These are phyloP conservation scores for Sesia bembeciformis DNA, from an alignment of 2,888 invertebrate genomes.

Conservation along the genomic window DNA sequence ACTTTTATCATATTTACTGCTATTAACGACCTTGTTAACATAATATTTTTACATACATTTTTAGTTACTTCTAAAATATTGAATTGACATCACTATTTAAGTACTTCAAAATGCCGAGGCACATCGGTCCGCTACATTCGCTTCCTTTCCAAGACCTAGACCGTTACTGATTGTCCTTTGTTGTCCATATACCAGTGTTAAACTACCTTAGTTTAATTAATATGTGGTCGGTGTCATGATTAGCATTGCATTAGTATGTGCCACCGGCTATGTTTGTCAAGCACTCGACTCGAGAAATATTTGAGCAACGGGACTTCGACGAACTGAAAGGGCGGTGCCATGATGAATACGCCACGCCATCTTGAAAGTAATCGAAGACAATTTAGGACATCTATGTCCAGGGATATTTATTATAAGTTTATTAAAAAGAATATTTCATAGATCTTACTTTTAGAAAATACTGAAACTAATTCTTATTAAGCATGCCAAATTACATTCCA, in stretches of 20 bases:
- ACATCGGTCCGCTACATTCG: constrained; percentile 19
- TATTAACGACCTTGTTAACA: too few relatives aligned
- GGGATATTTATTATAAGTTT: too few relatives aligned
- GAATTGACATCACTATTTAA: constrained; percentile 14
- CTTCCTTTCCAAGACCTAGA: constrained; percentile 38
- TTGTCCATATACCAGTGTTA: constrained; percentile 27
- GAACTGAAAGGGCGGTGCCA: constrained; percentile 22
- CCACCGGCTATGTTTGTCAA: constrained; percentile 46
- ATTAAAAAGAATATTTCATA: too few relatives aligned
- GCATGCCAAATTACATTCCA: too few relatives aligned
- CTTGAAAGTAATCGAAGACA: constrained; percentile 14
- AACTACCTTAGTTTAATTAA: constrained; percentile 62
- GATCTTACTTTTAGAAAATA: too few relatives aligned
- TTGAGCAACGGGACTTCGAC: constrained; percentile 46
- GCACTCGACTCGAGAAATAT: constrained; percentile 49
- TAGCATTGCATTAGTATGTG: constrained; percentile 66
- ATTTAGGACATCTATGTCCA: too few relatives aligned
- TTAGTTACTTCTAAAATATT: neutral
- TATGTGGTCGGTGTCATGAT: constrained; percentile 61
- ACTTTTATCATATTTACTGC: too few relatives aligned
- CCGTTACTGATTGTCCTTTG: constrained; percentile 48
- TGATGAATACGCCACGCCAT: constrained; percentile 18
- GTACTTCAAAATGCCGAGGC: constrained; percentile 7
- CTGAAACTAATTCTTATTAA: too few relatives aligned
- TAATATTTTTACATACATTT: too few relatives aligned